Percentiles rank a stretch among this genome's conserved stretches.
phyloP scores from a whole-genome alignment of 2,113 vertebrate species.

The Serilophus lunatus region DNA sequence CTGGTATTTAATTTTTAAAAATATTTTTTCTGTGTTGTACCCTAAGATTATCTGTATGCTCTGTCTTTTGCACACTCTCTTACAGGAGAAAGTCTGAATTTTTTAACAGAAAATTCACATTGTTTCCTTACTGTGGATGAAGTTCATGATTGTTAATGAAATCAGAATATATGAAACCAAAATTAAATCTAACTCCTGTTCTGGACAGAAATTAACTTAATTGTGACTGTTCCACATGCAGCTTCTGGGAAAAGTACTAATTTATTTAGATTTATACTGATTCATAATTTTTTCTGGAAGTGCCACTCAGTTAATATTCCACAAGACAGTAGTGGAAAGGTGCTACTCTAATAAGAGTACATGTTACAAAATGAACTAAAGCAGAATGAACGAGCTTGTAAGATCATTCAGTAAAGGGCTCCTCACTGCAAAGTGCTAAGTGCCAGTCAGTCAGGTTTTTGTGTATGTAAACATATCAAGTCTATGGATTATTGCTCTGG shows the following conservation, averaged over 20 bases:
- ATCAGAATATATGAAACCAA: neutral
- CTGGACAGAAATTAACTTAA: neutral
- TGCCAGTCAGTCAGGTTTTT: neutral
- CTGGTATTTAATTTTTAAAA: constrained; percentile 74
- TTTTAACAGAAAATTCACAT: neutral
- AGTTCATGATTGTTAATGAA: neutral
- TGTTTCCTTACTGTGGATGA: neutral
- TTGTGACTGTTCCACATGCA: neutral
- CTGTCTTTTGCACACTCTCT: neutral
- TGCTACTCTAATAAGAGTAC: neutral
- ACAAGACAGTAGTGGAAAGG: neutral
- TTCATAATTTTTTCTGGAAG: neutral
- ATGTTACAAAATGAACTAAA: neutral
- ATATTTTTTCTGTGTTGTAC: neutral
- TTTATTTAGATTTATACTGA: neutral
- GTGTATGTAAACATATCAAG: neutral
- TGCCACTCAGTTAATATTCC: neutral
- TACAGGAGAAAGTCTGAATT: neutral
- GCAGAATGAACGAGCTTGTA: neutral
- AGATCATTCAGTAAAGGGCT: neutral
- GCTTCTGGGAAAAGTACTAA: neutral
- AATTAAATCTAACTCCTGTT: neutral
- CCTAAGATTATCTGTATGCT: neutral
- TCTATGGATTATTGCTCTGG: neutral
- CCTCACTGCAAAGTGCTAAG: neutral